Conservation (phyloP, 2,797 vertebrate species). For the Myotis vivesi region DNA sequence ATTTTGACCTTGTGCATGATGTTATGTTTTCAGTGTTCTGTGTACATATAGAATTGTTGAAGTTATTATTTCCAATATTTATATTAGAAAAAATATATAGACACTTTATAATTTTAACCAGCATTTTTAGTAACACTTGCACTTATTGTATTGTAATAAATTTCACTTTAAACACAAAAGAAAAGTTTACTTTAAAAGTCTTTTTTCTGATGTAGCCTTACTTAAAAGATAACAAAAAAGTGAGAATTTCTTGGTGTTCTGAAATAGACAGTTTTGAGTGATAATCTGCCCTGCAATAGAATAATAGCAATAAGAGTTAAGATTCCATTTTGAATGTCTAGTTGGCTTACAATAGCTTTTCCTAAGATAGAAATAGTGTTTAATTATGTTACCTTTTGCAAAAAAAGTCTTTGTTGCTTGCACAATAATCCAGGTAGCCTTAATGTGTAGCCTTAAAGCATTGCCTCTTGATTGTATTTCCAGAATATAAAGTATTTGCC, state of each 20-base stretch:
- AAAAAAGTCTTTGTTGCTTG: neutral
- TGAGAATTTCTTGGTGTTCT: slow-evolving; percentile 18
- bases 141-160: slow-evolving; percentile 66
- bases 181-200: slow-evolving; percentile 51
- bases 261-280: slow-evolving; percentile 7
- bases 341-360: neutral
- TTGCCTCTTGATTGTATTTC: slow-evolving; percentile 25
- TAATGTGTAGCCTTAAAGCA: neutral
- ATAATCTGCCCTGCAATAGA: neutral
- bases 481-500: neutral
- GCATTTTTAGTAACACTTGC: slow-evolving; percentile 62
- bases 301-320: neutral
- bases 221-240: neutral
- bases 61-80: slow-evolving; percentile 58
- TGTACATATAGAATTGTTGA: slow-evolving; percentile 29
- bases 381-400: neutral
- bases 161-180: slow-evolving; percentile 63
- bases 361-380: neutral
- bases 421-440: neutral
- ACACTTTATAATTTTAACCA: slow-evolving; percentile 61
- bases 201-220: slow-evolving; percentile 44
- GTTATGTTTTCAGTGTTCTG: slow-evolving; percentile 24
- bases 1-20: neutral
- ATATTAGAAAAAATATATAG: slow-evolving; percentile 53
- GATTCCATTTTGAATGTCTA: neutral